Conservation (phyloP, 2,888 invertebrate genomes). For the Pheosia gnoma region DNA sequence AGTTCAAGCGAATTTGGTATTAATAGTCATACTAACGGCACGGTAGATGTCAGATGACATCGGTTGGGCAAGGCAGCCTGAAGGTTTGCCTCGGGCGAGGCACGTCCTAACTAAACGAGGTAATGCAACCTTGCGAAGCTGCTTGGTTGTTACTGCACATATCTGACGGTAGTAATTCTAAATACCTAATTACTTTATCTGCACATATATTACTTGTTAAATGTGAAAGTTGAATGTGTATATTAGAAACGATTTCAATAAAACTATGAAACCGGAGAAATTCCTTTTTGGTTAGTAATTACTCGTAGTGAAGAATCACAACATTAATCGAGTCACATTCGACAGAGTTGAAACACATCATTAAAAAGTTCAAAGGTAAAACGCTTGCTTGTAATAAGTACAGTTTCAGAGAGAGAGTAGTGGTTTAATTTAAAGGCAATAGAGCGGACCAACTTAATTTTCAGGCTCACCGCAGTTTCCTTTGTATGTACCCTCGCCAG, state of each 20-base stretch:
- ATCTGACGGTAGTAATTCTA: no score
- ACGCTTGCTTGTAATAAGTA: slow-evolving; percentile 42
- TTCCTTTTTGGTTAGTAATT: not conserved
- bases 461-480: slow-evolving; percentile 78
- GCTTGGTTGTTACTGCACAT: no score
- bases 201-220: no score
- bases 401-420: slow-evolving; percentile 47
- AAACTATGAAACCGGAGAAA: not conserved
- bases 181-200: no score
- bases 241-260: not conserved
- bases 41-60: no score
- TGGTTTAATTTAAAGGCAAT: slow-evolving; percentile 78
- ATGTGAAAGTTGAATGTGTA: no score
- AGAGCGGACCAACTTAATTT: slow-evolving; percentile 80
- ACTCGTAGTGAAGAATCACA: slow-evolving; percentile 3
- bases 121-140: no score
- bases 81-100: no score
- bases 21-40: no score
- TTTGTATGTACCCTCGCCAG: slow-evolving; percentile 73
- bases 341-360: slow-evolving; percentile 29
- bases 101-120: no score
- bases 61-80: no score
- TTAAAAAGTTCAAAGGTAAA: slow-evolving; percentile 48
- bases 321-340: slow-evolving; percentile 9
- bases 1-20: no score